Base-by-base conservation (phyloP, 1,140 invertebrate genomes). In the Pogonomyrmex californicus region DNA sequence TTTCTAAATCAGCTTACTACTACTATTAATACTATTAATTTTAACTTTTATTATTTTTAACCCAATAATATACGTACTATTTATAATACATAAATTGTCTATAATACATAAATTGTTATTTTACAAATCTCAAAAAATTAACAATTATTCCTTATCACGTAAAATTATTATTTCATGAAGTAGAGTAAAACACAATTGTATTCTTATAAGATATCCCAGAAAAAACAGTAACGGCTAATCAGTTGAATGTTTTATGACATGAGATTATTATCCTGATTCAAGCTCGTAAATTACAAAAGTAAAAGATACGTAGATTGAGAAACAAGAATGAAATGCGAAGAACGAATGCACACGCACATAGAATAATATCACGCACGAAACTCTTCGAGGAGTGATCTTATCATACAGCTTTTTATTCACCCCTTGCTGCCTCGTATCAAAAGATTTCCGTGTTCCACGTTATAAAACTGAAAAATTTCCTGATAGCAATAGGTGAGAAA, bases 231-330 rank as follows among this genome's bases (percentile, higher is more conserved):
- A 2, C 10, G 30, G 17, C 30, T 63, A 78, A 77, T 63, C 60
- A 63, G 23, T 5, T 36, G 51, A 4, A 56, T 41, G 23, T 68
- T 38, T 79, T 56, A 79, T n/a, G 2, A 14, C 4, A 23, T 10
- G 36, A 79, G 63, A 79, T 79, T 79, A 30, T 78, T 14, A 30
- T 76, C 23, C 23, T 36, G 47, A 65, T 54, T 66, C 12, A 68
- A 9, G 33, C 4, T 12, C 23, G 10, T 68, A 79, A 79, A 79
- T 79, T 47, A 68, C 36, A 54, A 79, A 23, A 79, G 12, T 65
- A 49, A 33, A 65, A 54, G 44, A 10, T 23, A 47, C 2, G 12
- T 17, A 23, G 44, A 47, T 36, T 38, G 44, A 51, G 10, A 78
- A 38, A 23, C 73, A 60, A 14, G 33, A 62, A 79, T 23, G 23